phyloP scores from a whole-genome alignment of 2,888 invertebrate species.

The Drosophila prostipennis region DNA sequence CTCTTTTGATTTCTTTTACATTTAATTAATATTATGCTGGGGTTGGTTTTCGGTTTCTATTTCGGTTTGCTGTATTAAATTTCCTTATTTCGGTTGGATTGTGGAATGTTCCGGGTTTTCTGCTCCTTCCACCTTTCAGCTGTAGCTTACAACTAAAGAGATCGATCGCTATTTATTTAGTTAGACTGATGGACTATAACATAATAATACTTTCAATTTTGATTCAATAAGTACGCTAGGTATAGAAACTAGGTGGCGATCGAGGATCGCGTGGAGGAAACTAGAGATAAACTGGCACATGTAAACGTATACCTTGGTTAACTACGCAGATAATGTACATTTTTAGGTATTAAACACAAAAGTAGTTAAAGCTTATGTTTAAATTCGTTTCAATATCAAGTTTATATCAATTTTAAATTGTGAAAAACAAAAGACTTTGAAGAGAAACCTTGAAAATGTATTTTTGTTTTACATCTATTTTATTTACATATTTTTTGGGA shows the following conservation, averaged over 20 bases:
- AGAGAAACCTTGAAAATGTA: conserved; percentile 11
- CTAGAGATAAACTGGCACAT: conserved; percentile 23
- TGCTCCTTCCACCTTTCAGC: conserved; percentile 29
- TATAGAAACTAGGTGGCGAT: conserved; percentile 52
- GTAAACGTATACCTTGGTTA: conserved; percentile 9
- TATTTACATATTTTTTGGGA: conserved; percentile 12
- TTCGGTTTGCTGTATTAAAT: conserved; percentile 16
- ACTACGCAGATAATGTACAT: not conserved
- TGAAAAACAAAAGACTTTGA: not conserved
- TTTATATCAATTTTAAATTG: not conserved
- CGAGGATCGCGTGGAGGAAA: conserved; percentile 40
- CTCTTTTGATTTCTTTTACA: conserved; percentile 50
- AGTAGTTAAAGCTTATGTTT: conserved; percentile 1
- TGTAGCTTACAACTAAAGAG: conserved; percentile 67
- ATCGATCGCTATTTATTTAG: conserved; percentile 72
- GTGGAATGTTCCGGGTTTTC: conserved; percentile 67
- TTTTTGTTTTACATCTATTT: not conserved
- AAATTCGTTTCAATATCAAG: conserved; percentile 7
- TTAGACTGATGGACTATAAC: conserved; percentile 69
- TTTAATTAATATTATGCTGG: conserved; percentile 31
- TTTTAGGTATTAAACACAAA: not conserved
- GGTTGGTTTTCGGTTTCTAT: conserved; percentile 1
- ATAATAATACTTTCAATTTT: conserved; percentile 71
- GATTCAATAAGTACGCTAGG: conserved; percentile 50
- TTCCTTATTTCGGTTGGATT: conserved; percentile 22